Evolutionary conservation across 1,140 invertebrate species (phyloP), one percentile per base, ranked within the genome.

Genomic region (Neodiprion pinetum): DNA sequence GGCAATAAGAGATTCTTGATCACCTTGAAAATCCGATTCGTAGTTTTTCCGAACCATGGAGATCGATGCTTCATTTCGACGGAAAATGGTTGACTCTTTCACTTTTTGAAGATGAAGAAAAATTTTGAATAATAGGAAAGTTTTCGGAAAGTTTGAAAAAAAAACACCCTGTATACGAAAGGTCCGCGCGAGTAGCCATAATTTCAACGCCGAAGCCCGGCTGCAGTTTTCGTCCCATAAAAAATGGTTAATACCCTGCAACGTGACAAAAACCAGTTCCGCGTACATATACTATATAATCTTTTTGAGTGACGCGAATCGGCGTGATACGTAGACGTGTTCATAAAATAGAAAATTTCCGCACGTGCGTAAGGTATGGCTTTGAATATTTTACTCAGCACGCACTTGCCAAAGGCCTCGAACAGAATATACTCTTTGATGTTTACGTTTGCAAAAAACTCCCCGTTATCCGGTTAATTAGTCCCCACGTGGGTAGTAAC

Each of bases 401-500:
- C 17, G 17, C 53, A 61, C n/a, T 61, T 61, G 3, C 4, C 53
- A 12, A 17, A 61, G n/a, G 53, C 53, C 53, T 61, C 53, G 53
- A 61, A 61, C 11, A 17, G 28, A 40, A 40, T 40, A 40, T 40
- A 61, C 40, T 12, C 67, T 69, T 69, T 69, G 67, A 69, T 69
- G 67, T 69, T 23, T 9, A 11, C 67, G 67, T 23, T 21, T 69
- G 67, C n/a, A 9, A 61, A 69, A 69, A 69, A 69, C 10, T 69
- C 67, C 9, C 3, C 12, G 67, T 9, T 69, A 69, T 9, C 23
- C 40, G 17, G 72, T 75, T 78, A 78, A 77, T 78, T 77, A 77
- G 72, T 72, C 72, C 70, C 70, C 68, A 78, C 75, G 71, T 70
- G 71, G 75, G 72, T 75, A 75, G 75, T 80, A 78, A 80, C 78